Conservation (phyloP, 2,888 invertebrate genomes). For the Lasioglossum calceatum region DNA sequence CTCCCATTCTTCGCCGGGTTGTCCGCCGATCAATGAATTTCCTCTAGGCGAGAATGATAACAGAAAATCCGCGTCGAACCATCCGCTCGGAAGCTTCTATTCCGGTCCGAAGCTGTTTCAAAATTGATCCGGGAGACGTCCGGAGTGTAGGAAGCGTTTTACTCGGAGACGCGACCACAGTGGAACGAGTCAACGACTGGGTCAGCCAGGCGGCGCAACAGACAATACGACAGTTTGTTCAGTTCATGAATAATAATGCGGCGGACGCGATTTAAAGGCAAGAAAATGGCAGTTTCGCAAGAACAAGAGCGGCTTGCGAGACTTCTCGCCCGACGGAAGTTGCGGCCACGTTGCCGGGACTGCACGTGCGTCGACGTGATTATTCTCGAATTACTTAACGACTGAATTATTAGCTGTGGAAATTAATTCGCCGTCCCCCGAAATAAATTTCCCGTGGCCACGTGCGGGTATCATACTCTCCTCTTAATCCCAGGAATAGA, state of each 20-base stretch:
- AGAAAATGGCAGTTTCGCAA: constrained; percentile 41
- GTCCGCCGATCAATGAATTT: neutral
- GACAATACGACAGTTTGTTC: constrained; percentile 39
- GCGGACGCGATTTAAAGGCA: constrained; percentile 35
- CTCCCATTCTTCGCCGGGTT: neutral
- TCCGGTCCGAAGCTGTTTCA: neutral
- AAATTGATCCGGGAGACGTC: neutral
- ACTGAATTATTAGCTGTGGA: neutral
- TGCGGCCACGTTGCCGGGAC: neutral
- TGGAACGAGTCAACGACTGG: constrained; percentile 14
- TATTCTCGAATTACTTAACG: neutral
- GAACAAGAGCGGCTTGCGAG: neutral
- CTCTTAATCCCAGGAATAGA: neutral
- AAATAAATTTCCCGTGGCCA: neutral
- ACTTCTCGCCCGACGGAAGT: neutral
- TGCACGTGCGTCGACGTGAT: constrained; percentile 9
- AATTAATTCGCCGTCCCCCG: neutral
- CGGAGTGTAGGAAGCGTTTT: neutral
- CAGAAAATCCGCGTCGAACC: neutral
- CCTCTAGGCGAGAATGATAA: neutral
- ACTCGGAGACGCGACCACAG: neutral
- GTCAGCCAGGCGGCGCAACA: neutral
- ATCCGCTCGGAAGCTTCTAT: neutral
- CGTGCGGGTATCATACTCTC: neutral
- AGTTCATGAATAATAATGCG: constrained; percentile 54